Percentiles rank a stretch among this genome's conserved stretches.
Conservation (phyloP, 2,797 vertebrate genomes). For the Neosalanx taihuensis region DNA sequence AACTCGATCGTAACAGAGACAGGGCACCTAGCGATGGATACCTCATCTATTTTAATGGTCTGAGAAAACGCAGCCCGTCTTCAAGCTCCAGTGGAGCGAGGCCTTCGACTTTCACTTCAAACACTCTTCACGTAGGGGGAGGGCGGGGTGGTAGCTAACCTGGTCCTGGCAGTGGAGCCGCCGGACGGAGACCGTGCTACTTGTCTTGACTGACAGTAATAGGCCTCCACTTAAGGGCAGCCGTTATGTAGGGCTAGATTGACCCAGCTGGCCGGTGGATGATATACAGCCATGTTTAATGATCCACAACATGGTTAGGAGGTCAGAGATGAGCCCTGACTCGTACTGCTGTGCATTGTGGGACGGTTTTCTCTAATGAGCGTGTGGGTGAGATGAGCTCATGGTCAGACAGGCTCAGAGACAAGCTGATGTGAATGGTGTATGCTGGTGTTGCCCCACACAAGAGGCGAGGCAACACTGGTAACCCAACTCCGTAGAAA, state of each 20-base stretch:
- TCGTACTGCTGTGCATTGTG: slow-evolving; percentile 44
- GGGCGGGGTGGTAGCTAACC: slow-evolving; percentile 3
- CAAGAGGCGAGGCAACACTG: background rate
- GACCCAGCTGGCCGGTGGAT: slow-evolving; percentile 59
- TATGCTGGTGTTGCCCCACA: background rate
- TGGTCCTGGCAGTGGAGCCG: slow-evolving; percentile 56
- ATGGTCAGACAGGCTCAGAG: slow-evolving; percentile 30
- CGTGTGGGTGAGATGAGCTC: slow-evolving; percentile 37
- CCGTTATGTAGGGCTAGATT: slow-evolving; percentile 39
- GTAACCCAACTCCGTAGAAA: slow-evolving; percentile 3
- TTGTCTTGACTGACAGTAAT: slow-evolving; percentile 66
- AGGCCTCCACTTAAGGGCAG: slow-evolving; percentile 66
- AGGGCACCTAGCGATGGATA: slow-evolving; percentile 49
- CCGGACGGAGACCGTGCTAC: slow-evolving; percentile 38
- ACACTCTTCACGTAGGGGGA: slow-evolving; percentile 30
- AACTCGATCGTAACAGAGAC: slow-evolving; percentile 41
- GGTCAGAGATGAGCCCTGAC: slow-evolving; percentile 49
- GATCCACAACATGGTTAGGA: slow-evolving; percentile 57
- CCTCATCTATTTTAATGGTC: slow-evolving; percentile 67
- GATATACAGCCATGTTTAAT: slow-evolving; percentile 60
- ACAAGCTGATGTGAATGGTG: slow-evolving; percentile 1
- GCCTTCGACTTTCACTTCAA: slow-evolving; percentile 62
- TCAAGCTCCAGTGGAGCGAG: slow-evolving; percentile 61
- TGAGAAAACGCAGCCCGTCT: slow-evolving; percentile 63
- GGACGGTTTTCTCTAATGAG: slow-evolving; percentile 38